Conservation (phyloP, 2,888 invertebrate species). For the Darwinula stevensoni region DNA sequence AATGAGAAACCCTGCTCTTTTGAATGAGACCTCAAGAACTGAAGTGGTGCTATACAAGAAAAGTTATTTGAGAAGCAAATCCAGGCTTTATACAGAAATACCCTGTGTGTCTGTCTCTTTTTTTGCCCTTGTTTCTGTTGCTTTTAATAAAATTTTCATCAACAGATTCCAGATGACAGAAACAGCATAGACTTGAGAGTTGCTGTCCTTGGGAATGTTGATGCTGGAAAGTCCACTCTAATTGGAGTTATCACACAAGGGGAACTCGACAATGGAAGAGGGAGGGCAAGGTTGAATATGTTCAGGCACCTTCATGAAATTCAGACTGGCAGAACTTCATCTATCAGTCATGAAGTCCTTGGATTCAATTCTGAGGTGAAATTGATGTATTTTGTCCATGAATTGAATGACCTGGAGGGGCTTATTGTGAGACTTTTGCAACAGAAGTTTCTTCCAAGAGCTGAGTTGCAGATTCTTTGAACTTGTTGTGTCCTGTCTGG, state of each 20-base stretch:
- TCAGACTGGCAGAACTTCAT: conserved; percentile 69
- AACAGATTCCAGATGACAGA: conserved; percentile 42
- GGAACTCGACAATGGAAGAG: conserved; percentile 77
- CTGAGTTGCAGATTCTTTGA: too few relatives aligned
- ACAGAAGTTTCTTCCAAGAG: too few relatives aligned
- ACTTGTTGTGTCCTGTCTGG: too few relatives aligned
- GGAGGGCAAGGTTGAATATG: conserved; percentile 78
- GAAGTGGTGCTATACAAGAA: too few relatives aligned
- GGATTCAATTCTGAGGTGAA: conserved; percentile 55
- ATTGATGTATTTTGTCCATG: neutral
- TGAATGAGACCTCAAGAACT: too few relatives aligned
- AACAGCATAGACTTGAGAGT: conserved; percentile 65
- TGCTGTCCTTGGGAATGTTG: conserved; percentile 78
- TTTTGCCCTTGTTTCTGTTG: too few relatives aligned
- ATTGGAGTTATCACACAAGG: conserved; percentile 88
- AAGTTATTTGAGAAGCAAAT: too few relatives aligned
- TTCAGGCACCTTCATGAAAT: conserved; percentile 80
- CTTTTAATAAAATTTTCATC: neutral
- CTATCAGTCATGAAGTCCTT: conserved; percentile 80
- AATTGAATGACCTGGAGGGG: neutral
- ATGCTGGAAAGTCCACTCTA: conserved; percentile 88
- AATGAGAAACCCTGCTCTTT: too few relatives aligned
- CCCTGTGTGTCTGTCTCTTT: too few relatives aligned
- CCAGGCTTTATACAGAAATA: too few relatives aligned
- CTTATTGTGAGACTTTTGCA: too few relatives aligned